Conservation (phyloP, 2,113 vertebrate genomes). For the Danionella cerebrum region DNA sequence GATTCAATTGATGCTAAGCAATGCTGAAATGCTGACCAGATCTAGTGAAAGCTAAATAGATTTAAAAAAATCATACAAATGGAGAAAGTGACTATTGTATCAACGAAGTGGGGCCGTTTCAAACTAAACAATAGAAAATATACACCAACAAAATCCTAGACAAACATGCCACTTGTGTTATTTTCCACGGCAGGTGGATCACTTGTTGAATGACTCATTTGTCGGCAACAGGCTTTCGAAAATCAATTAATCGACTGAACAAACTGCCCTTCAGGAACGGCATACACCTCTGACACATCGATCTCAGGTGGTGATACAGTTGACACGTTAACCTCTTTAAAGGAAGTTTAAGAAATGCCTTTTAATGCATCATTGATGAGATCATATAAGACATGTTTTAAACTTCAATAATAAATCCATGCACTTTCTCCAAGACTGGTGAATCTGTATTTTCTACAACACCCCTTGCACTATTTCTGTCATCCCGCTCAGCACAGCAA, state of each 20-base stretch:
- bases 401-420: background rate
- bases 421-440: background rate
- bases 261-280: background rate
- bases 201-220: background rate
- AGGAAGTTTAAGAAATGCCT: background rate
- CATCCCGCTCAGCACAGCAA: conserved; percentile 7
- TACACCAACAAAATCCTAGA: too few species aligned
- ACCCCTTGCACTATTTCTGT: conserved; percentile 6
- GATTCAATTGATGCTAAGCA: too few species aligned
- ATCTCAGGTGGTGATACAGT: background rate
- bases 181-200: background rate
- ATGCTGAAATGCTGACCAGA: too few species aligned
- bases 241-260: background rate
- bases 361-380: conserved; percentile 3
- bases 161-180: background rate
- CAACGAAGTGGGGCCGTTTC: too few species aligned
- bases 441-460: background rate
- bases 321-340: conserved; percentile 7
- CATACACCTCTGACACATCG: background rate
- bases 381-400: too few species aligned
- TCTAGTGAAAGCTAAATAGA: too few species aligned
- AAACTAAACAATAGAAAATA: too few species aligned
- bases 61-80: too few species aligned
- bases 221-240: background rate
- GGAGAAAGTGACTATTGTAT: too few species aligned